These are phyloP conservation scores for Drosophila tropicalis DNA, from an alignment of 1,140 invertebrate genomes.

Conservation along the genomic window DNA sequence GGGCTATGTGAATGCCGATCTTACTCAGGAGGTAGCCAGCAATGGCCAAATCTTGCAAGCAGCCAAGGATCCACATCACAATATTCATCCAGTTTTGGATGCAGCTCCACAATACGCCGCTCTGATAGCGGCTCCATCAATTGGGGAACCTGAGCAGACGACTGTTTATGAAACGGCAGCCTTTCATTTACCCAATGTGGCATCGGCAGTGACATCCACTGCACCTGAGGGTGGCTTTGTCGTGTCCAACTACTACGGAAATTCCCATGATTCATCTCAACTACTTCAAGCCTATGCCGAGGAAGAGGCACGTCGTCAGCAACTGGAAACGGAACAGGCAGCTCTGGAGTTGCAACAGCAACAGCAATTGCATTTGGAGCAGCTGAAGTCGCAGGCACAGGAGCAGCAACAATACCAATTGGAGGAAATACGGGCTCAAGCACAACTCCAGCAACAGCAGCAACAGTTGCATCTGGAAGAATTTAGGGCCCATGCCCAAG, in stretches of 20 bases:
- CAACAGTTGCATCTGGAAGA: slow-evolving; percentile 34
- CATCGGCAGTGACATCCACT: slow-evolving; percentile 34
- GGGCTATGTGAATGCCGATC: slow-evolving; percentile 71
- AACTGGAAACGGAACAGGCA: slow-evolving; percentile 71
- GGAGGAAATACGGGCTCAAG: slow-evolving; percentile 57
- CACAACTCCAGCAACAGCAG: slow-evolving; percentile 53
- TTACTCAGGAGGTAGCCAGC: slow-evolving; percentile 80
- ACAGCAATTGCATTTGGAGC: slow-evolving; percentile 57
- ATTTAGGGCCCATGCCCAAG: slow-evolving; percentile 20
- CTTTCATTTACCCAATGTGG: slow-evolving; percentile 70
- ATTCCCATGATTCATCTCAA: slow-evolving; percentile 67
- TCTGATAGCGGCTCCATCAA: slow-evolving; percentile 68
- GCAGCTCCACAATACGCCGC: slow-evolving; percentile 73
- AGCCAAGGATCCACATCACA: slow-evolving; percentile 76
- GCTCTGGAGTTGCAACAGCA: slow-evolving; percentile 63
- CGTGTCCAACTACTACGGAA: slow-evolving; percentile 77
- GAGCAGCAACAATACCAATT: slow-evolving; percentile 49
- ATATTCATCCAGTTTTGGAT: slow-evolving; percentile 73
- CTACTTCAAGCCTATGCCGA: slow-evolving; percentile 71
- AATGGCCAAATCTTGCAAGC: slow-evolving; percentile 80
- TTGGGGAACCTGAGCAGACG: slow-evolving; percentile 48
- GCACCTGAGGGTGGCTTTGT: slow-evolving; percentile 72
- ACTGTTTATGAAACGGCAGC: slow-evolving; percentile 57
- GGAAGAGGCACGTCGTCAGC: slow-evolving; percentile 67
- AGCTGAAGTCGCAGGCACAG: slow-evolving; percentile 49